These are phyloP conservation scores for Daktulosphaira vitifoliae DNA, from an alignment of 1,140 invertebrate species.

Conservation along the genomic window DNA sequence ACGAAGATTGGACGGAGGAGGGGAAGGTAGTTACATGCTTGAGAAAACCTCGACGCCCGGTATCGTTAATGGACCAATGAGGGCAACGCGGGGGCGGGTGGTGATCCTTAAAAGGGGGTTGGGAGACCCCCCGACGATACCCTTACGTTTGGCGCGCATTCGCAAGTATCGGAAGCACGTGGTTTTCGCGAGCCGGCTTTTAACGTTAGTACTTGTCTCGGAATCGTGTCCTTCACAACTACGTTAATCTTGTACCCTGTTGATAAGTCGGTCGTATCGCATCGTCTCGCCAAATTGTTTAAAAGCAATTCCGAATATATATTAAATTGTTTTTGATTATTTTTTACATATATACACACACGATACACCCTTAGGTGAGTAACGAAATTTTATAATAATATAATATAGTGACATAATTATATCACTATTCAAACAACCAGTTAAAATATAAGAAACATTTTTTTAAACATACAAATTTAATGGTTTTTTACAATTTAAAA, in stretches of 20 bases:
- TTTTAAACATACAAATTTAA: no score
- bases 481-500: no score
- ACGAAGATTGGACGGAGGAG: background rate
- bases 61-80: slow-evolving; percentile 15
- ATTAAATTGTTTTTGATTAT: no score
- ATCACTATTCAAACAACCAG: no score
- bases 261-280: background rate
- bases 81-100: background rate
- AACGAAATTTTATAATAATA: no score
- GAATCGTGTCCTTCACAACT: background rate
- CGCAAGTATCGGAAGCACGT: slow-evolving; percentile 5
- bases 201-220: background rate
- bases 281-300: no score
- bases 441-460: no score
- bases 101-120: background rate
- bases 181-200: background rate
- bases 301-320: no score
- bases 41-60: background rate
- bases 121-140: background rate
- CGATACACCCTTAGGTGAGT: no score
- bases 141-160: background rate
- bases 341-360: no score
- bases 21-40: background rate
- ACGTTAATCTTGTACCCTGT: background rate
- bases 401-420: no score